Conservation (phyloP, 2,888 invertebrate genomes). For the Tenthredo livida region DNA sequence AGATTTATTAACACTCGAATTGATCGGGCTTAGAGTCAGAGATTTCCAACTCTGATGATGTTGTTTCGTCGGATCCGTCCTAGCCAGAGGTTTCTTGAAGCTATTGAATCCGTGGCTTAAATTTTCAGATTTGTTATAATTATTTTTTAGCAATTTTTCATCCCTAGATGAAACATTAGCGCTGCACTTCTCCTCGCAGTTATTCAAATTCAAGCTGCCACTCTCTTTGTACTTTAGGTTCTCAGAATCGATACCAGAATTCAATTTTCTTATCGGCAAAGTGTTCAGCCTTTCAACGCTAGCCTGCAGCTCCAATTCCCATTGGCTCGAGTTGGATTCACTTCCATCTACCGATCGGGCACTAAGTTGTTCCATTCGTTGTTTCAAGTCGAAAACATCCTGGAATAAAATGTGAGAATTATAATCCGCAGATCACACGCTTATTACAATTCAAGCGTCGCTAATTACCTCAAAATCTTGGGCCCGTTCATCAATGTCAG, state of each 20-base stretch:
- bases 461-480: conserved; percentile 71
- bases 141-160: conserved; percentile 57
- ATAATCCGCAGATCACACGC: no score
- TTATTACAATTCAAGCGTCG: background rate
- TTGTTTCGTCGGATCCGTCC: conserved; percentile 16
- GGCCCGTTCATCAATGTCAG: conserved; percentile 66
- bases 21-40: conserved; percentile 68
- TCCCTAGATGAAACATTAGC: background rate
- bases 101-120: conserved; percentile 34
- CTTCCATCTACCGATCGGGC: conserved; percentile 87
- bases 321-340: conserved; percentile 84
- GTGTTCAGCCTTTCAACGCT: conserved; percentile 90
- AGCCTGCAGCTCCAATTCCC: conserved; percentile 88
- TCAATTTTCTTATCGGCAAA: conserved; percentile 63
- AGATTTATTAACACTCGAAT: conserved; percentile 68
- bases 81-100: conserved; percentile 27
- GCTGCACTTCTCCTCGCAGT: background rate
- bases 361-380: conserved; percentile 86
- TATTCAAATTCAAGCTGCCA: background rate
- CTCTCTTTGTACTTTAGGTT: conserved; percentile 1
- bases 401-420: conserved; percentile 60
- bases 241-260: conserved; percentile 27
- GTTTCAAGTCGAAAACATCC: conserved; percentile 83
- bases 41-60: conserved; percentile 66
- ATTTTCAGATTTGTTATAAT: conserved; percentile 60